Evolutionary conservation across 2,113 vertebrate species (phyloP), one percentile per base, ranked within the genome.

Genomic region (Gallinago paraguaiae): DNA sequence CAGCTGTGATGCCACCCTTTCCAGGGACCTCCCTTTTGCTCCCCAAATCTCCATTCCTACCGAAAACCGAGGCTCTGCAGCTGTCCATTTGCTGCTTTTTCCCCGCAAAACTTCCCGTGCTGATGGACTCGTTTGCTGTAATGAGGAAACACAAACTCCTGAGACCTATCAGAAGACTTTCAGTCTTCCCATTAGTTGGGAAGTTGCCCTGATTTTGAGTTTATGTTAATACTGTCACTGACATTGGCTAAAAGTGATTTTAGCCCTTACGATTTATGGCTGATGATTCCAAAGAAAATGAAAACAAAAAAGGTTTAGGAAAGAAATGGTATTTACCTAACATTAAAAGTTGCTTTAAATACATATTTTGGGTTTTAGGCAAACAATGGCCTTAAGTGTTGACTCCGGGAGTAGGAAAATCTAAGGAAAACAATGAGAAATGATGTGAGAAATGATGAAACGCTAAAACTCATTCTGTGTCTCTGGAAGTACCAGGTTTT

Each of bases 331-430:
- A 82, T 76, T 93, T 79, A 88, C 27, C 30, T 63, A 60, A 80
- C 54, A 90, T 61, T 76, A 88, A 54, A 79, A 92, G n/a, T 82
- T 77, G 48, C 22, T 90, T 87, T 85, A 90, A 94, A 78, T 60
- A 78, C 45, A n/a, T 48, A 35, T 68, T 84, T 65, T 51, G 13
- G 11, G 20, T 24, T 88, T 93, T 79, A 93, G 68, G 84, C 33
- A 86, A 81, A 50, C 19, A 70, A 23, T 64, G 61, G n/a, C 37
- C n/a, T 67, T 57, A 74, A 59, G 7, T 24, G 37, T 37, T 84
- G n/a, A 77, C 61, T 79, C 54, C 57, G 82, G 17, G 30, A 87
- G 30, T 37, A 39, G 43, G 27, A 95, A 79, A 86, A 68, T 48
- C 41, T 35, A 30, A 59, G 3, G 27, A 77, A 93, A 95, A 71